Evolutionary conservation across 2,113 vertebrate genomes (phyloP).

Genomic region (Heterotilapia buettikoferi): DNA sequence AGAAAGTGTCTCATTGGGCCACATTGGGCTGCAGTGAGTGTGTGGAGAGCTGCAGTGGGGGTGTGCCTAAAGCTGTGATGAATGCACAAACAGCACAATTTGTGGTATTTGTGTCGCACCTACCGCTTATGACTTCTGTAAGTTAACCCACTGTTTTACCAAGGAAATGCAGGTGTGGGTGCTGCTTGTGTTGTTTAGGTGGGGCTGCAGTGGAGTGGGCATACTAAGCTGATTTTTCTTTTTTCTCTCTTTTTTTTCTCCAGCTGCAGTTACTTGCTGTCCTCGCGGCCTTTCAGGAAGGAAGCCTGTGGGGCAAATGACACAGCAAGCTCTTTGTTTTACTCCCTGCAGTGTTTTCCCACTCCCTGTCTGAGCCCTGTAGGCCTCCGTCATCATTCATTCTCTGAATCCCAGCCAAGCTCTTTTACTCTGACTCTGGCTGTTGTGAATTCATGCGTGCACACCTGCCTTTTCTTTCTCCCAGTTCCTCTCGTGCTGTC

Average conservation of each 20-base stretch:
- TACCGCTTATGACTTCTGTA: background rate
- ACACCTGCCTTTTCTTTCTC: background rate
- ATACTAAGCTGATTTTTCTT: background rate
- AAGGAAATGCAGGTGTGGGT: background rate
- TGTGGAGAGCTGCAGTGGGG: background rate
- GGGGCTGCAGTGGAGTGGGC: background rate
- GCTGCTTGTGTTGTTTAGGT: background rate
- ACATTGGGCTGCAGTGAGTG: background rate
- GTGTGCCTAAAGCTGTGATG: background rate
- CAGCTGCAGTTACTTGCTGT: background rate
- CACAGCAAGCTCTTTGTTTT: conserved; percentile 37
- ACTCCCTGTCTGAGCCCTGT: background rate
- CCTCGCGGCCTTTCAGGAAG: conserved; percentile 36
- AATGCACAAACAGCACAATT: conserved; percentile 22
- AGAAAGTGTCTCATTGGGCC: background rate
- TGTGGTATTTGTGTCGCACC: conserved; percentile 13
- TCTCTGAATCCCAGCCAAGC: background rate
- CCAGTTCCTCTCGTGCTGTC: background rate
- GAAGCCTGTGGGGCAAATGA: background rate
- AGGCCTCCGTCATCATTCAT: background rate
- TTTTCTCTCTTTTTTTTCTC: background rate
- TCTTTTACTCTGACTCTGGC: background rate
- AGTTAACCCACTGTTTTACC: background rate
- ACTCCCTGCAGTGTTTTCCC: background rate
- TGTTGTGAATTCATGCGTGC: background rate